A percentile compares a stretch with the other conserved stretches of the same genome.
phyloP scores from a whole-genome alignment of 1,140 invertebrate species.

The Drosophila malerkotliana region DNA sequence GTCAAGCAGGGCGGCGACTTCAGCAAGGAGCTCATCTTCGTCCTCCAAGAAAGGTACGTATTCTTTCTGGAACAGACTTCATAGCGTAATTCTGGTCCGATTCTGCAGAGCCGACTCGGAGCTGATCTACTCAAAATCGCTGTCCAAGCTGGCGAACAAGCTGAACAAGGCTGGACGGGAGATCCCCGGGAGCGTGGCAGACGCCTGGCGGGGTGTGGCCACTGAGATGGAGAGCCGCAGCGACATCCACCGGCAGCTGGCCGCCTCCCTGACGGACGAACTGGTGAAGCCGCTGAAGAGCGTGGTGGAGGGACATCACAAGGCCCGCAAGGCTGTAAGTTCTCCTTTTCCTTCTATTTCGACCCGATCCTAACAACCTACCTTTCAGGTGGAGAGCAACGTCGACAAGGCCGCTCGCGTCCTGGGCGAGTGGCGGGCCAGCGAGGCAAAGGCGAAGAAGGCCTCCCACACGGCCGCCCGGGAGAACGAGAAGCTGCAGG shows the following conservation, averaged over 20 bases:
- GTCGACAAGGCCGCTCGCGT: slow-evolving; percentile 94
- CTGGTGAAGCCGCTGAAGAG: slow-evolving; percentile 94
- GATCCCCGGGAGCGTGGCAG: slow-evolving; percentile 91
- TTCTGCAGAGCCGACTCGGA: slow-evolving; percentile 92
- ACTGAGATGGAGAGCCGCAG: slow-evolving; percentile 95
- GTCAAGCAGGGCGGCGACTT: slow-evolving; percentile 97
- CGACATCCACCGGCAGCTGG: slow-evolving; percentile 93
- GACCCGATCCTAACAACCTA: neutral
- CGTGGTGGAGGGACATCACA: slow-evolving; percentile 89
- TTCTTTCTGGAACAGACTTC: neutral
- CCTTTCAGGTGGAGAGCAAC: slow-evolving; percentile 88
- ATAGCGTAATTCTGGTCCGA: neutral
- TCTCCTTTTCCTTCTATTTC: neutral
- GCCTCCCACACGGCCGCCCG: slow-evolving; percentile 92
- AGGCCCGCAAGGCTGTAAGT: slow-evolving; percentile 89
- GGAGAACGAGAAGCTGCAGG: slow-evolving; percentile 95
- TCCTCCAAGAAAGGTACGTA: slow-evolving; percentile 94
- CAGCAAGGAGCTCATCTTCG: slow-evolving; percentile 94
- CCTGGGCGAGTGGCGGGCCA: slow-evolving; percentile 92
- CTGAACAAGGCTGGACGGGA: slow-evolving; percentile 92
- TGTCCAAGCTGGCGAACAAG: slow-evolving; percentile 94
- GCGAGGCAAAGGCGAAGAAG: slow-evolving; percentile 94
- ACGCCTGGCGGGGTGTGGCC: slow-evolving; percentile 95
- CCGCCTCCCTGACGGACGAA: slow-evolving; percentile 92
- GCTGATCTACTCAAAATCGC: slow-evolving; percentile 93